Conservation (phyloP, 2,888 invertebrate species). For the Trissonchulus latispiculum region DNA sequence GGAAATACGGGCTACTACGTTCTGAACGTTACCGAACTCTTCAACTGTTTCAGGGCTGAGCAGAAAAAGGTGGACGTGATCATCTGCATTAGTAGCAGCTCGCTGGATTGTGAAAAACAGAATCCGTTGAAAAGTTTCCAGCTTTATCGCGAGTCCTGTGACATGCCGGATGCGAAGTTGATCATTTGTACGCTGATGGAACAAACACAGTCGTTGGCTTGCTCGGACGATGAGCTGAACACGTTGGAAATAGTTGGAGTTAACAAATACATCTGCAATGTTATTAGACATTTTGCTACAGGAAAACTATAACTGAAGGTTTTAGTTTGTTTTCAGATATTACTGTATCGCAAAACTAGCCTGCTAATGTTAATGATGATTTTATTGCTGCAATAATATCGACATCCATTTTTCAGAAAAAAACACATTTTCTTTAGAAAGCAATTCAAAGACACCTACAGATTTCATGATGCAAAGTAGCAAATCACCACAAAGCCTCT, state of each 20-base stretch:
- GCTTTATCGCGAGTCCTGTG: not conserved
- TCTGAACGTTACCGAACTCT: not conserved
- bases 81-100: not conserved
- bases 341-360: too few relatives aligned
- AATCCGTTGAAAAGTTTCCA: not conserved
- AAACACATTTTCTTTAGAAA: too few relatives aligned
- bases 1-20: not conserved
- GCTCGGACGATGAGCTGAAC: not conserved
- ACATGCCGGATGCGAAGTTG: not conserved
- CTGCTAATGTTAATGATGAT: too few relatives aligned
- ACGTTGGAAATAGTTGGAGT: not conserved
- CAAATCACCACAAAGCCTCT: too few relatives aligned
- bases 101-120: not conserved
- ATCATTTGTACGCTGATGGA: not conserved
- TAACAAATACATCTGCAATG: not conserved
- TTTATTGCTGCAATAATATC: too few relatives aligned
- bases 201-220: not conserved
- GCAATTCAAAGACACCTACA: too few relatives aligned
- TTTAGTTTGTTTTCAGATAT: too few relatives aligned
- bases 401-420: too few relatives aligned
- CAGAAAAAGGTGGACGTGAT: not conserved
- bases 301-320: not conserved
- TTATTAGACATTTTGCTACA: not conserved
- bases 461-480: too few relatives aligned
- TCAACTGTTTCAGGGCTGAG: not conserved